Evolutionary conservation across 2,888 invertebrate genomes (phyloP), one percentile per base, ranked within the genome.

Genomic region (Danaus chrysippus): DNA sequence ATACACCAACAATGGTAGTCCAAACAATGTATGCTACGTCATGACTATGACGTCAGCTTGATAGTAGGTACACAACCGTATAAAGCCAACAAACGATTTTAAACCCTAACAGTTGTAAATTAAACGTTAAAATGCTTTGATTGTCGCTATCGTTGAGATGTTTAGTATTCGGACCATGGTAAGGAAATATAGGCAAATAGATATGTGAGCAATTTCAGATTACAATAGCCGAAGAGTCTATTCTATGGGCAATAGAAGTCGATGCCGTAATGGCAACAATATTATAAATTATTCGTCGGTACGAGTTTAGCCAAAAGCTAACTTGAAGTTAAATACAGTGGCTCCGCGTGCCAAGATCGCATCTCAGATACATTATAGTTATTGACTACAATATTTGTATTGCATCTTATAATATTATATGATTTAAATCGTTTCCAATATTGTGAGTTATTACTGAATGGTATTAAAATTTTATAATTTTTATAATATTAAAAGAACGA

Each of bases 11-110:
- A 71, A 68, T 68, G 65, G 65, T 68, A 64, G 62, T 61, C 46
- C 59, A 64, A 68, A 71, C 71, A 72, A 71, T 71, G 63, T 68
- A 70, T 61, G 70, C 70, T 66, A 66, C 66, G 63, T 71, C 70
- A 68, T 63, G 55, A 49, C 62, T 53, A 54, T 68, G 68, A 71
- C 70, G 68, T 71, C 67, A 61, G 54, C 65, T 65, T 64, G 63
- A 59, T 64, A 60, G 60, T 62, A 56, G 56, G 58, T 58, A 44
- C 44, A 64, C 55, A 52, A 61, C 43, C 43, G 19, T 19, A 46
- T 10, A 42, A 52, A 8, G n/a, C 5, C 10, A 12, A 17, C 54
- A 42, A 43, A 44, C 17, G 42, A 54, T 59, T 59, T 17, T 6
- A 23, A 44, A 44, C 17, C 46, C 44, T 62, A 64, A 15, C 3